Evolutionary conservation across 2,888 invertebrate species (phyloP).

Genomic region (Dendrolimus pini): DNA sequence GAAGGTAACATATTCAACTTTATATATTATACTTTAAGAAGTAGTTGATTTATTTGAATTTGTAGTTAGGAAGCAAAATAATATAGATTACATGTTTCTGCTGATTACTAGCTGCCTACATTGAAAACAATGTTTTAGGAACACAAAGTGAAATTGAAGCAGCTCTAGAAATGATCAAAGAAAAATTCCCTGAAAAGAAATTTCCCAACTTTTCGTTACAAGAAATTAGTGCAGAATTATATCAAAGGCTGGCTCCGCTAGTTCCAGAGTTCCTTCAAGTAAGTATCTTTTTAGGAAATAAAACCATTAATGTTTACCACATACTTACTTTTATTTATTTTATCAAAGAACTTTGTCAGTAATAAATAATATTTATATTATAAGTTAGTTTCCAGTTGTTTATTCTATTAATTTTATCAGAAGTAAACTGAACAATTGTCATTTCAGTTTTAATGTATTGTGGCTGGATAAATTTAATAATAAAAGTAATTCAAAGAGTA

Average conservation of each 20-base stretch:
- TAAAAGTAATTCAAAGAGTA: too few species aligned
- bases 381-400: too few species aligned
- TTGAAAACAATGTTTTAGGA: conserved; percentile 59
- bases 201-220: conserved; percentile 87
- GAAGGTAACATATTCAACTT: conserved; percentile 75
- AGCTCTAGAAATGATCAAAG: conserved; percentile 89
- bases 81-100: not conserved
- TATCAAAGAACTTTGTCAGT: too few species aligned
- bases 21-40: not conserved
- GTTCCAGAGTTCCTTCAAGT: conserved; percentile 78
- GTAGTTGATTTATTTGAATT: not conserved
- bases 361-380: too few species aligned
- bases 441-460: too few species aligned
- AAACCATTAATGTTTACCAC: too few species aligned
- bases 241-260: conserved; percentile 64
- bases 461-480: too few species aligned
- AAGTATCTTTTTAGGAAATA: conserved; percentile 24
- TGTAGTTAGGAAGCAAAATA: not conserved
- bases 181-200: conserved; percentile 88
- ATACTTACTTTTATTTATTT: too few species aligned
- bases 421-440: too few species aligned
- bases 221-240: conserved; percentile 72
- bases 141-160: conserved; percentile 85
- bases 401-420: too few species aligned
- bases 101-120: not conserved